Evolutionary conservation across 1,140 invertebrate species (phyloP).

Genomic region (Drosophila lowei): DNA sequence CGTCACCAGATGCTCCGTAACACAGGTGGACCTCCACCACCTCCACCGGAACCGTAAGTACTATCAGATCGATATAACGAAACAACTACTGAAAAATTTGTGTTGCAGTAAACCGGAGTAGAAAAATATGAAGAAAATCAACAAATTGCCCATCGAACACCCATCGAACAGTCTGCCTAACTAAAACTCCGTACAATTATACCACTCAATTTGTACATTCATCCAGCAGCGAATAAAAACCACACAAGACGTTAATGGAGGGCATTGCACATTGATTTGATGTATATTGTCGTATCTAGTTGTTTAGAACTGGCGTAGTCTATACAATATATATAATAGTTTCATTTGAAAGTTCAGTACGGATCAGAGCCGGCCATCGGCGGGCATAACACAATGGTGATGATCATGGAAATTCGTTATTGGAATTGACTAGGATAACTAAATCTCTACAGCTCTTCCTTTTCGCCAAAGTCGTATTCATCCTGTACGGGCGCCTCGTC

Average conservation of each 20-base stretch:
- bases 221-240: constrained; percentile 18
- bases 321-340: constrained; percentile 30
- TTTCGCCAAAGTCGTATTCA: constrained; percentile 80
- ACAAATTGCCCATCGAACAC: not conserved
- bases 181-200: not conserved
- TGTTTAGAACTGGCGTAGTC: constrained; percentile 27
- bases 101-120: constrained; percentile 19
- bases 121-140: not conserved
- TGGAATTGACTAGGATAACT: constrained; percentile 22
- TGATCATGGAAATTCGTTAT: constrained; percentile 63
- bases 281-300: constrained; percentile 53
- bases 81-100: not conserved
- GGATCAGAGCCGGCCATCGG: constrained; percentile 19
- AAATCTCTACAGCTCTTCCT: constrained; percentile 67
- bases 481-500: constrained; percentile 81
- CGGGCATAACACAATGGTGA: constrained; percentile 30
- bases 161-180: too few relatives aligned
- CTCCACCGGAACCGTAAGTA: constrained; percentile 32
- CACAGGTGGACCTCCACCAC: constrained; percentile 3
- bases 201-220: too few relatives aligned
- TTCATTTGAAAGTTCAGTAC: constrained; percentile 42
- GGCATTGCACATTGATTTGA: constrained; percentile 57
- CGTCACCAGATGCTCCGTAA: constrained; percentile 63
- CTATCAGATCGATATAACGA: too few relatives aligned
- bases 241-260: constrained; percentile 14